phyloP scores from a whole-genome alignment of 2,888 invertebrate genomes.

The Pardosa pseudoannulata region DNA sequence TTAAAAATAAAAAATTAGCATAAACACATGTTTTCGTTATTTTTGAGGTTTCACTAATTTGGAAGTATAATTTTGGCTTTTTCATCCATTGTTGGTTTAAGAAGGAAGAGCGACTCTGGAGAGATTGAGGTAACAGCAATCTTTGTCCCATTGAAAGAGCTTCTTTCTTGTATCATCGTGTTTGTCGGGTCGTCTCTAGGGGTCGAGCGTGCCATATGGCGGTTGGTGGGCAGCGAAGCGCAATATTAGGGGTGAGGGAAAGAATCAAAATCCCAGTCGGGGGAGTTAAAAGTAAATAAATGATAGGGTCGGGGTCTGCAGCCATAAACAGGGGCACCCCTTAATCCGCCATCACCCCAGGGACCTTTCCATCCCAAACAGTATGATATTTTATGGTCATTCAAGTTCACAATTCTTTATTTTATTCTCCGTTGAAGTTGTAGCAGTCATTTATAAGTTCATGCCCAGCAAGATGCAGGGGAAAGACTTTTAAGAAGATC shows the following conservation, averaged over 20 bases:
- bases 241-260: constrained; percentile 45
- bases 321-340: constrained; percentile 70
- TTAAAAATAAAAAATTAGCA: too few relatives aligned
- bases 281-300: constrained; percentile 64
- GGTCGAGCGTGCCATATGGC: constrained; percentile 22
- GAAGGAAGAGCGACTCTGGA: too few relatives aligned
- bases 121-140: constrained; percentile 3
- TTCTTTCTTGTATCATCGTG: constrained; percentile 3
- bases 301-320: constrained; percentile 29
- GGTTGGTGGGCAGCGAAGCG: constrained; percentile 60
- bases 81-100: too few relatives aligned
- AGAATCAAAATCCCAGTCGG: constrained; percentile 65
- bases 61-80: too few relatives aligned
- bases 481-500: constrained; percentile 36
- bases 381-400: constrained; percentile 72
- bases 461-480: constrained; percentile 50
- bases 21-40: too few relatives aligned
- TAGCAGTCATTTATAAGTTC: constrained; percentile 69
- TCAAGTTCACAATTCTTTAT: constrained; percentile 53
- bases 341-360: constrained; percentile 63
- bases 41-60: too few relatives aligned
- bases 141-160: not conserved
- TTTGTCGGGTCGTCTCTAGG: constrained; percentile 14
- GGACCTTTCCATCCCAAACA: constrained; percentile 18
- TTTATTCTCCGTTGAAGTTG: constrained; percentile 49